phyloP scores from a whole-genome alignment of 1,140 invertebrate genomes.

The Meloidogyne exigua region DNA sequence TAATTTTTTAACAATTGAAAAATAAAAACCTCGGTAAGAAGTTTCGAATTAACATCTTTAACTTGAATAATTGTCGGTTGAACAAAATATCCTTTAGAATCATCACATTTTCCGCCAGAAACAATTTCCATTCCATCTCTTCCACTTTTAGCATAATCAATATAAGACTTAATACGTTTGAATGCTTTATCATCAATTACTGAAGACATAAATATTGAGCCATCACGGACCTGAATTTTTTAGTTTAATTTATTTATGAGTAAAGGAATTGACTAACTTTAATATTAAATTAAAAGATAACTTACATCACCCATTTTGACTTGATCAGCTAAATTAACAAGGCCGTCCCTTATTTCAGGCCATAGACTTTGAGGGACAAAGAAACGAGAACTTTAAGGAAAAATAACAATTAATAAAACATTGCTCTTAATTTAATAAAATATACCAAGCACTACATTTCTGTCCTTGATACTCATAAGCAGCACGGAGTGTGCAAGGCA shows the following conservation, averaged over 20 bases:
- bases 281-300: not conserved
- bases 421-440: not conserved
- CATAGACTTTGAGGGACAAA: constrained; percentile 90
- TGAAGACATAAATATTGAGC: constrained; percentile 77
- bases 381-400: constrained; percentile 72
- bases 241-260: not conserved
- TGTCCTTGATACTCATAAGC: constrained; percentile 93
- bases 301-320: constrained; percentile 64
- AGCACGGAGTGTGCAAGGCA: constrained; percentile 80
- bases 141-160: constrained; percentile 81
- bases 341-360: constrained; percentile 71
- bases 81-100: constrained; percentile 86
- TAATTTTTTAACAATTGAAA: not conserved
- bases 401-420: not conserved
- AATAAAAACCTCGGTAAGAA: constrained; percentile 25
- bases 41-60: constrained; percentile 72
- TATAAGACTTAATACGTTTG: constrained; percentile 81
- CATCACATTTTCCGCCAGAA: constrained; percentile 82
- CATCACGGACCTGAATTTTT: constrained; percentile 54
- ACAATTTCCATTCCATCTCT: constrained; percentile 76
- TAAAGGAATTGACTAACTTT: no score
- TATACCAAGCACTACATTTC: constrained; percentile 91
- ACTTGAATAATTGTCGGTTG: constrained; percentile 88
- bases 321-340: constrained; percentile 64
- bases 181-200: constrained; percentile 95